These are phyloP conservation scores for Scelioninae gen. 1 DNA, from an alignment of 2,888 invertebrate species.

Conservation along the genomic window DNA sequence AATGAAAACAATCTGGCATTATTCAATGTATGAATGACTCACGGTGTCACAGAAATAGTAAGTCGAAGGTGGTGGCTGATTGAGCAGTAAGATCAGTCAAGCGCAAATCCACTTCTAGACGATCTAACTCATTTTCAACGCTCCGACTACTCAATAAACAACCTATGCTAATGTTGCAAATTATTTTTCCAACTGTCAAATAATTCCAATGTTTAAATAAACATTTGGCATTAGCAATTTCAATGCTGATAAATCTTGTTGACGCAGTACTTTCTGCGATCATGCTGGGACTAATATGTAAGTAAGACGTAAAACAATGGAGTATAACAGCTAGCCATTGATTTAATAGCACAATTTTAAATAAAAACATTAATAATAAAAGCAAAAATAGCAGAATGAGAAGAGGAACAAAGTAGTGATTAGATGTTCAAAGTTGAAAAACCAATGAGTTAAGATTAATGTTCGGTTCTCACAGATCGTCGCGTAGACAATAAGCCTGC, in stretches of 20 bases:
- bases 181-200: slow-evolving; percentile 56
- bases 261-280: too few relatives aligned
- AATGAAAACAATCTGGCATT: too few relatives aligned
- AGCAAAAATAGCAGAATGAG: not conserved
- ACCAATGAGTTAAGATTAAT: slow-evolving; percentile 66
- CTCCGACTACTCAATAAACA: slow-evolving; percentile 74
- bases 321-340: not conserved
- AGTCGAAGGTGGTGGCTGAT: too few relatives aligned
- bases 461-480: slow-evolving; percentile 72
- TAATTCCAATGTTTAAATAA: slow-evolving; percentile 32
- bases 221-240: slow-evolving; percentile 16
- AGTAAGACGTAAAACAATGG: slow-evolving; percentile 4
- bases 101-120: too few relatives aligned
- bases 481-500: slow-evolving; percentile 63
- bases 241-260: not conserved
- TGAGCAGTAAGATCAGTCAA: too few relatives aligned
- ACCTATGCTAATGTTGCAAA: slow-evolving; percentile 74
- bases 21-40: too few relatives aligned
- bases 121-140: slow-evolving; percentile 71
- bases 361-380: slow-evolving; percentile 9
- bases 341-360: slow-evolving; percentile 10
- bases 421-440: slow-evolving; percentile 59
- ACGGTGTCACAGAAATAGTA: too few relatives aligned
- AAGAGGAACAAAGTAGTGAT: slow-evolving; percentile 25
- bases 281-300: too few relatives aligned